Evolutionary conservation across 2,113 vertebrate genomes (phyloP).

Genomic region (Mohoua ochrocephala): DNA sequence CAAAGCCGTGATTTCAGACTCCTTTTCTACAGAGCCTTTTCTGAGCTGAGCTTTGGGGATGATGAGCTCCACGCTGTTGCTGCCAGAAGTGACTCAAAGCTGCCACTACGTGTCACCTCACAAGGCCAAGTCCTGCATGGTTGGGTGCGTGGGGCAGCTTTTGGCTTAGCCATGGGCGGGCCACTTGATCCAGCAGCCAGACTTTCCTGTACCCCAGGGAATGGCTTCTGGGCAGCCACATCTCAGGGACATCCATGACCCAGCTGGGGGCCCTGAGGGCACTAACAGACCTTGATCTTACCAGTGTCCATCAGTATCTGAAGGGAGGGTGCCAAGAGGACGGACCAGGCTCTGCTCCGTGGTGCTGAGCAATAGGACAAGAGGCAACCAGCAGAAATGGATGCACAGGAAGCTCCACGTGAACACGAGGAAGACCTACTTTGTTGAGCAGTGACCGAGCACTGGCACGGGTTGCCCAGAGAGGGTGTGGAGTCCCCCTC

Average conservation of each 20-base stretch:
- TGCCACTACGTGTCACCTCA: fast-evolving
- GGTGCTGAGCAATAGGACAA: background rate
- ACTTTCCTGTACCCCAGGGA: background rate
- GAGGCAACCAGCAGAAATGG: background rate
- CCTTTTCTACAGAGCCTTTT: background rate
- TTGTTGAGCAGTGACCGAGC: background rate
- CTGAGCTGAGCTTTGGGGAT: background rate
- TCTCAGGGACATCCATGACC: background rate
- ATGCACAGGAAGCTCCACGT: fast-evolving
- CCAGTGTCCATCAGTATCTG: background rate
- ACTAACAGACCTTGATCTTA: background rate
- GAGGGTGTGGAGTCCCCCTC: background rate
- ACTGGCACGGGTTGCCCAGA: background rate
- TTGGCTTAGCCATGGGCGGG: background rate
- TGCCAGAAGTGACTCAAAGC: background rate
- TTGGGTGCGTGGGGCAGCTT: background rate
- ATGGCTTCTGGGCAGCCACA: background rate
- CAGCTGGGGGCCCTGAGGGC: background rate
- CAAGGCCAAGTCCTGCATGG: background rate
- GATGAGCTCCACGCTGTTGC: background rate
- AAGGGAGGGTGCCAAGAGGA: background rate
- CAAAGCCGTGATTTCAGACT: background rate
- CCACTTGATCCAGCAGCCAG: background rate
- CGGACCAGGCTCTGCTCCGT: fast-evolving
- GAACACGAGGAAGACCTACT: background rate